Evolutionary conservation across 2,888 invertebrate genomes (phyloP), one percentile per base, ranked within the genome.

Genomic region (Alsophila aescularia): DNA sequence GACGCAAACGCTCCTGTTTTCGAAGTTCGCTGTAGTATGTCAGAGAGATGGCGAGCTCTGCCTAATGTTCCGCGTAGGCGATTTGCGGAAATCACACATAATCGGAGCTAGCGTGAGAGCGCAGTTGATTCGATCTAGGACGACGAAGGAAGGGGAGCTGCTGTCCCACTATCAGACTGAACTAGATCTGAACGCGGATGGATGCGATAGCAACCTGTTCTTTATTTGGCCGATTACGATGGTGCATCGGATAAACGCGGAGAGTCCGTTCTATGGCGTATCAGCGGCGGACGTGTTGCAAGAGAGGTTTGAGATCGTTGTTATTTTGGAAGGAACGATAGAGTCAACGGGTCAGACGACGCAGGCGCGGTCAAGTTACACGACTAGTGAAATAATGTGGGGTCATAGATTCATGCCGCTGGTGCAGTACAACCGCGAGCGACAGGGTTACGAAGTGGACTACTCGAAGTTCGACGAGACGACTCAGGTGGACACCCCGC

Each of bases 211-310:
- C 65, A 94, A 96, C 69, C 89, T 98, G 14, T 97, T 98, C 89
- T 96, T 98, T 79, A 97, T 98, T 67, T 98, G 98, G 98, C 98
- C 98, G 0, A 96, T 97, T 79, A 97, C 96, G 1, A 95, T 98
- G 73, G 96, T 97, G 31, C 98, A 98, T 79, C 93, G 93, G 73
- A 98, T 98, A 75, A 95, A 97, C 79, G 94, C 93, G 0, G 90
- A 93, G 27, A 97, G 96, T 75, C 98, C 98, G 0, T 95, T 98
- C 69, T 98, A 95, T 85, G 94, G 95, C 53, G 94, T 98, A 75
- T 95, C 96, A 0, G 96, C 97, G 0, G 95, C 96, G 35, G 97
- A 97, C 76, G 93, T 98, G 74, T 91, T 96, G 35, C 94, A 94
- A 67, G 95, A 97, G 71, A 94, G 95, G 67, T 97, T 97, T 79